phyloP scores from a whole-genome alignment of 2,888 invertebrate genomes.

The Meiosimyza platycephala region DNA sequence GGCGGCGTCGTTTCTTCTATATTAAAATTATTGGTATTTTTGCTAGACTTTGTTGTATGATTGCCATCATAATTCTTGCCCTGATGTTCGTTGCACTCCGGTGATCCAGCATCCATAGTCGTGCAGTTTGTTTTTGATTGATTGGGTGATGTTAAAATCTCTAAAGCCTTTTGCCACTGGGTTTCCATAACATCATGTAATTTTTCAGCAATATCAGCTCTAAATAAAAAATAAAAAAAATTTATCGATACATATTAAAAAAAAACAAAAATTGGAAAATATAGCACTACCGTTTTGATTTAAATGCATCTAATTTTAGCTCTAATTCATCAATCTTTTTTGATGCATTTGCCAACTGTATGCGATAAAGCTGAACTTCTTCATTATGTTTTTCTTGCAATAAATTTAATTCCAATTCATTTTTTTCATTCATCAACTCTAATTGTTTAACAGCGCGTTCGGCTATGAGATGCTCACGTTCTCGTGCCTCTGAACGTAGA shows the following conservation, averaged over 20 bases:
- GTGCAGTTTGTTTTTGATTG: slow-evolving; percentile 45
- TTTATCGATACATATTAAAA: background rate
- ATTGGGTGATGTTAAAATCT: slow-evolving; percentile 72
- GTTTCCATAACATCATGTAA: slow-evolving; percentile 83
- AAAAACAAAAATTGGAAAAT: slow-evolving; percentile 1
- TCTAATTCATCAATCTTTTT: slow-evolving; percentile 77
- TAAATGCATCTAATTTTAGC: slow-evolving; percentile 68
- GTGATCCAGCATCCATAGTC: slow-evolving; percentile 49
- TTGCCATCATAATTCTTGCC: slow-evolving; percentile 43
- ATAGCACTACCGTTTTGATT: slow-evolving; percentile 56
- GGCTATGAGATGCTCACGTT: slow-evolving; percentile 75
- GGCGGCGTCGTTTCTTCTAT: slow-evolving; percentile 47
- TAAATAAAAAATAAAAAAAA: slow-evolving; percentile 55
- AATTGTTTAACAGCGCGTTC: slow-evolving; percentile 80
- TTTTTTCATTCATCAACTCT: slow-evolving; percentile 77
- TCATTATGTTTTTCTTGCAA: slow-evolving; percentile 83
- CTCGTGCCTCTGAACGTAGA: slow-evolving; percentile 74
- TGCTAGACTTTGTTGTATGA: slow-evolving; percentile 63
- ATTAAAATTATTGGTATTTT: slow-evolving; percentile 55
- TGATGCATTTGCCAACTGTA: slow-evolving; percentile 77
- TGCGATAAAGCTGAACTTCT: slow-evolving; percentile 78
- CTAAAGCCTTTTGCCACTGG: slow-evolving; percentile 83
- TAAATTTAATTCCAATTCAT: slow-evolving; percentile 79
- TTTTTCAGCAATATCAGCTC: slow-evolving; percentile 78
- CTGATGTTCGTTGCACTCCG: slow-evolving; percentile 44